Conservation (phyloP, 2,113 vertebrate genomes). For the Hemiscyllium ocellatum region DNA sequence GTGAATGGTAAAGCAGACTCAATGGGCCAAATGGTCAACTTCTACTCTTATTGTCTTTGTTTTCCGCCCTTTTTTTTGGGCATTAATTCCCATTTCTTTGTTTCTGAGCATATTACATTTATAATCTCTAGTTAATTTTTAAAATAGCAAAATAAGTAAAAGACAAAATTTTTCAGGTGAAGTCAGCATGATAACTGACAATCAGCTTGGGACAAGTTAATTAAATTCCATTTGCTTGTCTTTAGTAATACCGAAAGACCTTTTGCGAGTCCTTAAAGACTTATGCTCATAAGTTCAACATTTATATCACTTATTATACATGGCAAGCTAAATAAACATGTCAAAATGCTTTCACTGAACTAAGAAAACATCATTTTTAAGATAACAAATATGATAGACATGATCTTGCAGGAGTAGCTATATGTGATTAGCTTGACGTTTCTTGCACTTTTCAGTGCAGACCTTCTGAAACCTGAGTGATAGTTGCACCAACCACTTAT, state of each 20-base stretch:
- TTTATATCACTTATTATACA: background rate
- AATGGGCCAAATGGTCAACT: too few relatives aligned
- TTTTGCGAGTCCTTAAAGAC: background rate
- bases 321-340: background rate
- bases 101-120: background rate
- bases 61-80: background rate
- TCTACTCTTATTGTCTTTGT: too few relatives aligned
- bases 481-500: too few relatives aligned
- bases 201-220: background rate
- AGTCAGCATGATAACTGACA: background rate
- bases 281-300: background rate
- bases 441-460: background rate
- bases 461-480: background rate
- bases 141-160: background rate
- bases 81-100: background rate
- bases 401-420: background rate
- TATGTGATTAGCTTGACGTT: background rate
- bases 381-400: background rate
- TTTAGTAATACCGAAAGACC: background rate
- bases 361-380: background rate
- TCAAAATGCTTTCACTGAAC: constrained; percentile 21
- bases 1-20: too few relatives aligned
- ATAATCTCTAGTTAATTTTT: constrained; percentile 5
- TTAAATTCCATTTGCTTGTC: background rate
- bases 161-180: background rate